Conservation (phyloP, 2,888 invertebrate genomes). For the Neoitamus cyanurus region DNA sequence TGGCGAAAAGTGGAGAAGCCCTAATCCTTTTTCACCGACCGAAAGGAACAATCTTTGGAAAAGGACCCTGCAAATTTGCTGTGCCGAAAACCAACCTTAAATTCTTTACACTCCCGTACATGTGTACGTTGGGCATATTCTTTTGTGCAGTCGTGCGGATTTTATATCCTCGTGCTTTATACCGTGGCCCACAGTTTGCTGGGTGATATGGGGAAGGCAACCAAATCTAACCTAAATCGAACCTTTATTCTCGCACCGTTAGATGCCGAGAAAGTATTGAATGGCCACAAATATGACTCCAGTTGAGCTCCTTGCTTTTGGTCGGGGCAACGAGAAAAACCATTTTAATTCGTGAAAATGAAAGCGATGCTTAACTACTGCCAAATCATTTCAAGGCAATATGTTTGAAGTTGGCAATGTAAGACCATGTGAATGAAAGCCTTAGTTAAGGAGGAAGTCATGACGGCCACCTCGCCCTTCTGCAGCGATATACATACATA, state of each 20-base stretch:
- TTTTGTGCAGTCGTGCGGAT: background rate
- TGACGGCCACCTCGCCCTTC: background rate
- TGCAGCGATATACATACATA: too few species aligned
- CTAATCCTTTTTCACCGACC: constrained; percentile 13
- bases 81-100: background rate
- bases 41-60: background rate
- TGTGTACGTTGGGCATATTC: background rate
- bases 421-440: too few species aligned
- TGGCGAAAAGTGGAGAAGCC: background rate
- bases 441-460: background rate
- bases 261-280: background rate
- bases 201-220: background rate
- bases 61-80: background rate
- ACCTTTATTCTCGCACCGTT: constrained; percentile 6
- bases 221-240: background rate
- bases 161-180: background rate
- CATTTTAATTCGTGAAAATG: background rate
- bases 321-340: background rate
- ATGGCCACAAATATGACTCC: background rate
- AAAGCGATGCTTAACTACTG: background rate
- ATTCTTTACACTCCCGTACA: background rate
- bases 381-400: constrained; percentile 2
- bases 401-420: background rate
- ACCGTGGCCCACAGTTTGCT: background rate
- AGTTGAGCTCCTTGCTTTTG: background rate